Conservation (phyloP, 2,888 invertebrate species). For the Rhingia rostrata region DNA sequence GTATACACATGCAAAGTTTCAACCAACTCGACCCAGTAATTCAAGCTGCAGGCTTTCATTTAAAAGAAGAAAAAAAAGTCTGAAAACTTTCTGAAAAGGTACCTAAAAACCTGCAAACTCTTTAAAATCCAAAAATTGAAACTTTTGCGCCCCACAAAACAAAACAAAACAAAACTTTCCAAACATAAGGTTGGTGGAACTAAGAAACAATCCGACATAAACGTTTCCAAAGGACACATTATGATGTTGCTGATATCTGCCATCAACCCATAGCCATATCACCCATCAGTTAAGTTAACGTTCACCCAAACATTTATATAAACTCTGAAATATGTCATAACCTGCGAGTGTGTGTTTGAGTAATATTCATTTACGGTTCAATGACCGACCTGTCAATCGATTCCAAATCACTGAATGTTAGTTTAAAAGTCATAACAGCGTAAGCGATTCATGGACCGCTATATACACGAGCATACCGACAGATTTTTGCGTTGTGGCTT, state of each 20-base stretch:
- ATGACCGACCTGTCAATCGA: slow-evolving; percentile 62
- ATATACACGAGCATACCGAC: slow-evolving; percentile 2
- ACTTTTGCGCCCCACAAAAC: too few species aligned
- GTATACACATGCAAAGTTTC: too few species aligned
- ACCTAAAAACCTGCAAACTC: too few species aligned
- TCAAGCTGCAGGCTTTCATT: too few species aligned
- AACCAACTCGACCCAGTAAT: too few species aligned
- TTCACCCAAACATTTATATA: slow-evolving; percentile 13
- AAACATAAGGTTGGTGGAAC: too few species aligned
- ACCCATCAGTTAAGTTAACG: neutral
- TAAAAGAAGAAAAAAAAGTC: too few species aligned
- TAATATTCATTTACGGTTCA: slow-evolving; percentile 60
- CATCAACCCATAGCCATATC: neutral
- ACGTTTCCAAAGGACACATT: neutral
- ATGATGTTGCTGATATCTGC: neutral
- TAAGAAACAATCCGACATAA: too few species aligned
- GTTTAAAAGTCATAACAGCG: slow-evolving; percentile 41
- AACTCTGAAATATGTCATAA: slow-evolving; percentile 28
- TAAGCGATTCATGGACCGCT: slow-evolving; percentile 35
- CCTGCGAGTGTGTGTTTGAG: slow-evolving; percentile 16
- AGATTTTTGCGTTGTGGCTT: neutral
- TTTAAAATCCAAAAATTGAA: too few species aligned
- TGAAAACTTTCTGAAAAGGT: too few species aligned
- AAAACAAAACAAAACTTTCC: too few species aligned
- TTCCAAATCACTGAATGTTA: slow-evolving; percentile 59